Conservation (phyloP, 2,797 vertebrate species). For the Pangasius larnaudii region DNA sequence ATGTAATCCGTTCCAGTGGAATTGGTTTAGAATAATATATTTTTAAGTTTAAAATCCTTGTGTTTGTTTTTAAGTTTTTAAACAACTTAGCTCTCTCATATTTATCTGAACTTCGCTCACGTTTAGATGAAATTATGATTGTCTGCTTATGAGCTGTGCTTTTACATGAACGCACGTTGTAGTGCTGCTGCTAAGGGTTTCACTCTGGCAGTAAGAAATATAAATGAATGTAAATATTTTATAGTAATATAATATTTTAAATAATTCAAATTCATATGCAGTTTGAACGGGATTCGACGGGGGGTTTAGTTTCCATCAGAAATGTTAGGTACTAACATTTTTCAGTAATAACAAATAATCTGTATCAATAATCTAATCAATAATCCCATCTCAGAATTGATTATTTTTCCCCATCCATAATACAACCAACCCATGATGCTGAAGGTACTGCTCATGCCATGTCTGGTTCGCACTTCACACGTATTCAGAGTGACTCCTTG, state of each 20-base stretch:
- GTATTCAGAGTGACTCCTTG: not conserved
- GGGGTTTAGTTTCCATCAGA: not conserved
- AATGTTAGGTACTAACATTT: not conserved
- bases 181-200: not conserved
- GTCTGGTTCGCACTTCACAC: not conserved
- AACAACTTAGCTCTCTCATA: no score
- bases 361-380: not conserved
- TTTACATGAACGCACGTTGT: not conserved
- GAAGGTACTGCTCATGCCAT: not conserved
- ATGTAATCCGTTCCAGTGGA: not conserved
- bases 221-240: not conserved
- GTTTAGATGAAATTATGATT: no score
- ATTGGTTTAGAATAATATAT: not conserved
- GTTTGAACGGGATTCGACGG: not conserved
- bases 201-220: not conserved
- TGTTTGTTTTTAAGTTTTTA: no score
- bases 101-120: no score
- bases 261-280: not conserved
- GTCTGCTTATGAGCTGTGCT: not conserved
- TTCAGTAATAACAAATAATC: not conserved
- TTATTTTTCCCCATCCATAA: not conserved
- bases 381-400: not conserved
- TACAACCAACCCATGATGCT: not conserved
- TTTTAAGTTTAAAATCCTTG: no score
- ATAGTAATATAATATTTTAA: not conserved